Evolutionary conservation across 1,140 invertebrate species (phyloP).

Genomic region (Anastatus disparis): DNA sequence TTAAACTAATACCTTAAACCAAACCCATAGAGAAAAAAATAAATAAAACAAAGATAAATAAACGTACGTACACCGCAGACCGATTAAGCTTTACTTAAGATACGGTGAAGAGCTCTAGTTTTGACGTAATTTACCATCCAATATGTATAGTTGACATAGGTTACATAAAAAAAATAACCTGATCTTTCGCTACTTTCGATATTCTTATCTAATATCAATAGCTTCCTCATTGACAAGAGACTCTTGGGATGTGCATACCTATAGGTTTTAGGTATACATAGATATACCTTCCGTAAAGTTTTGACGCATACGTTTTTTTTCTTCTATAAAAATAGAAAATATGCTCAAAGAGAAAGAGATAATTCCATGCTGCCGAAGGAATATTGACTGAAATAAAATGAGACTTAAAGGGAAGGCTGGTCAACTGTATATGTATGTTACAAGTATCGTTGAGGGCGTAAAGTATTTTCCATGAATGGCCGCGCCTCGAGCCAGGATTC

Average conservation of each 20-base stretch:
- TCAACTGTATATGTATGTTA: no score
- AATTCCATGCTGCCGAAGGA: conserved; percentile 54
- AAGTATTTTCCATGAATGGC: conserved; percentile 33
- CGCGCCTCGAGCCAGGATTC: background rate
- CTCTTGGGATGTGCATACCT: background rate
- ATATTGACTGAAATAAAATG: no score
- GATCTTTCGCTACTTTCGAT: conserved; percentile 8
- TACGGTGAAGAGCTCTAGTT: background rate
- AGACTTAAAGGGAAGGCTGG: no score
- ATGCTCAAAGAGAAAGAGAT: conserved; percentile 49
- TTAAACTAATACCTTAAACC: background rate
- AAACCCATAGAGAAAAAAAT: background rate
- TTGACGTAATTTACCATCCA: conserved; percentile 23
- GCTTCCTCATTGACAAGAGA: conserved; percentile 47
- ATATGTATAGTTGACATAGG: conserved; percentile 16
- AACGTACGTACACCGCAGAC: background rate
- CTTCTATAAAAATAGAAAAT: no score
- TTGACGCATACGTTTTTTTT: background rate
- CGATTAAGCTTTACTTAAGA: conserved; percentile 28
- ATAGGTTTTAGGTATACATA: no score
- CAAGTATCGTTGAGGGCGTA: no score
- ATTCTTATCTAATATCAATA: conserved; percentile 51
- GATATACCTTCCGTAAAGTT: background rate
- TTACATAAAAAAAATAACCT: conserved; percentile 11
- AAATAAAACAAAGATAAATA: no score